These are phyloP conservation scores for Anas platyrhynchos DNA, from an alignment of 2,113 vertebrate species.

Conservation along the genomic window DNA sequence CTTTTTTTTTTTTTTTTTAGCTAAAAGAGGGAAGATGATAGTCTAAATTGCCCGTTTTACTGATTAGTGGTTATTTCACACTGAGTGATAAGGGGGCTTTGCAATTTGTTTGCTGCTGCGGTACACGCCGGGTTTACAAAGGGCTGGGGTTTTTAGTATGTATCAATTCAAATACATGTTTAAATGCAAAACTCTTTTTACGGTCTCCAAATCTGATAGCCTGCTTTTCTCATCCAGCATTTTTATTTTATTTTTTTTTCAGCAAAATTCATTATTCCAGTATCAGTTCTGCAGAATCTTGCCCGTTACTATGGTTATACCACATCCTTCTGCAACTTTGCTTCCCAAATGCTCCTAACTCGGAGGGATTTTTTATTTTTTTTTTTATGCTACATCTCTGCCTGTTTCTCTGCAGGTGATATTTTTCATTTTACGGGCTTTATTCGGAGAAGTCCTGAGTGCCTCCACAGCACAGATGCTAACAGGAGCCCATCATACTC, in stretches of 20 bases:
- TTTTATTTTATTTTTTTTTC: background rate
- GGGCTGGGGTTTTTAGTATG: background rate
- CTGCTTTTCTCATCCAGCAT: background rate
- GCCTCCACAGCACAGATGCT: background rate
- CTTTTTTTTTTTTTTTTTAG: background rate
- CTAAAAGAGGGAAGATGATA: background rate
- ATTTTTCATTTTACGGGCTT: background rate
- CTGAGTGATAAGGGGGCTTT: background rate
- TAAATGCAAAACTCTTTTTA: background rate
- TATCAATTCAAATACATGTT: background rate
- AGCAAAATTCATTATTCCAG: background rate
- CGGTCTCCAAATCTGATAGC: background rate
- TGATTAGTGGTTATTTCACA: background rate
- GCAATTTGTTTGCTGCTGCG: background rate
- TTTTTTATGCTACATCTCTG: background rate
- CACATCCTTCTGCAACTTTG: background rate
- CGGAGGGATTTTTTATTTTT: background rate
- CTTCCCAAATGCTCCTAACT: background rate
- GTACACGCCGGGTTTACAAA: background rate
- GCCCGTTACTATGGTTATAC: background rate
- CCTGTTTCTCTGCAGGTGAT: background rate
- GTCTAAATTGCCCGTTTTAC: background rate
- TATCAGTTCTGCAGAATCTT: background rate
- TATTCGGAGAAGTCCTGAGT: background rate
- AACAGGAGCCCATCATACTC: accelerated